Evolutionary conservation across 1,140 invertebrate genomes (phyloP).

Genomic region (Ganaspis sp.): DNA sequence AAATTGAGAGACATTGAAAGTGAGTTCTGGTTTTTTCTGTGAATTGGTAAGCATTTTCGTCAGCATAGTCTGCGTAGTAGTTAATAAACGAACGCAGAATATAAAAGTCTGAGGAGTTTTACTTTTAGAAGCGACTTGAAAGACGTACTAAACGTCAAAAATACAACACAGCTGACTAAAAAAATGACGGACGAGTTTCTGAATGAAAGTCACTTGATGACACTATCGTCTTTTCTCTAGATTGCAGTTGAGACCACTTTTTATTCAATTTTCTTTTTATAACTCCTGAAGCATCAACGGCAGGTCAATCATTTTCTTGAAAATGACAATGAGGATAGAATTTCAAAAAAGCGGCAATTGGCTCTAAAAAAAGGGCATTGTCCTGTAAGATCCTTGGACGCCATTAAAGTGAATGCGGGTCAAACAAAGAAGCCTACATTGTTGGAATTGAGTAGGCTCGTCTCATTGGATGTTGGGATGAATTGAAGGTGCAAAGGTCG

Average conservation of each 20-base stretch:
- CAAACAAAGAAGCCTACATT: conserved; percentile 7
- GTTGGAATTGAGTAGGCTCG: conserved; percentile 21
- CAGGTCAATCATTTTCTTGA: conserved; percentile 22
- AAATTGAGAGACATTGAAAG: too few relatives aligned
- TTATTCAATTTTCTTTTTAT: background rate
- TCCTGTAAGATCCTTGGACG: conserved; percentile 13
- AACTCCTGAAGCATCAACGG: background rate
- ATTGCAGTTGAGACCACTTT: background rate
- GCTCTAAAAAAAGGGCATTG: conserved; percentile 10
- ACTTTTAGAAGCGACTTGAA: too few relatives aligned
- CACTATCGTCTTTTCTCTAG: background rate
- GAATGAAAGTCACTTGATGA: conserved; percentile 13
- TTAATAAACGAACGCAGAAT: too few relatives aligned
- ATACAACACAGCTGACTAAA: background rate
- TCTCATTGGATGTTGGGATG: conserved; percentile 17
- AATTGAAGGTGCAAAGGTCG: conserved; percentile 32
- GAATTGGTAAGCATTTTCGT: too few relatives aligned
- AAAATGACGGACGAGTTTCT: background rate
- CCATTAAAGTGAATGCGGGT: conserved; percentile 28
- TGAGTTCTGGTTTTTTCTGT: too few relatives aligned
- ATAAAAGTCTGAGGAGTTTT: too few relatives aligned
- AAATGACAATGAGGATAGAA: conserved; percentile 21
- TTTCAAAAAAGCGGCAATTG: conserved; percentile 24
- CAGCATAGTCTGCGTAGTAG: too few relatives aligned
- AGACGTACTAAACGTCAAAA: background rate